Base-by-base conservation (phyloP, 2,888 invertebrate species). In the Agriopis marginaria region DNA sequence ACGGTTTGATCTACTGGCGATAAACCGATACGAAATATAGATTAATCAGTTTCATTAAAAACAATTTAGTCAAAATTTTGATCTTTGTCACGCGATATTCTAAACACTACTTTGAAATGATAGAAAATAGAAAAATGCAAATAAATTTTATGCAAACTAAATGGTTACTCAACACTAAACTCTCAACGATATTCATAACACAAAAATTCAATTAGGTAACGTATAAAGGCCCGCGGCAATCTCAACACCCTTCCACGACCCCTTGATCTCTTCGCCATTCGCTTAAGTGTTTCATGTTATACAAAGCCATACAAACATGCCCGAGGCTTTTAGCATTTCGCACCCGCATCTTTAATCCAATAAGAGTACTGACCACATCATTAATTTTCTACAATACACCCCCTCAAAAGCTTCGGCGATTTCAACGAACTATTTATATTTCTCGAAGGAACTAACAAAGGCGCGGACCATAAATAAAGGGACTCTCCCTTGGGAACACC, bases 341-440 rank as follows among this genome's bases (percentile, higher is more conserved):
- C 88, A 76, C 85, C 80, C 79, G 82, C 77, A 77, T 84, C 91
- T 91, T 88, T 91, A 91, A 92, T 91, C 90, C 90, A 91, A 93
- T 92, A 84, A 86, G 78, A 88, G 87, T 88, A 80, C 89, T 93
- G 93, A 93, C 93, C 93, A 92, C 90, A 88, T 93, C 94, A 94
- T 94, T 93, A 93, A 93, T 94, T 93, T 89, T 86, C 87, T 84
- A 89, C 92, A 89, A 91, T 91, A 91, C 91, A 87, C 93, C 92
- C 93, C 92, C 93, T 87, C 89, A 87, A 86, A 91, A 88, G 88
- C 89, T 83, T 82, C 83, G 82, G 81, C 89, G 88, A 91, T 92
- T 92, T 92, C 91, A 89, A 85, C 89, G 86, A 89, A 93, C 93
- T 93, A 93, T 94, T 93, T 94, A 93, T 94, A 93, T 91, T 92